A percentile compares a stretch with the other conserved stretches of the same genome.
phyloP scores from a whole-genome alignment of 1,140 invertebrate species.

The Leptinotarsa texana region DNA sequence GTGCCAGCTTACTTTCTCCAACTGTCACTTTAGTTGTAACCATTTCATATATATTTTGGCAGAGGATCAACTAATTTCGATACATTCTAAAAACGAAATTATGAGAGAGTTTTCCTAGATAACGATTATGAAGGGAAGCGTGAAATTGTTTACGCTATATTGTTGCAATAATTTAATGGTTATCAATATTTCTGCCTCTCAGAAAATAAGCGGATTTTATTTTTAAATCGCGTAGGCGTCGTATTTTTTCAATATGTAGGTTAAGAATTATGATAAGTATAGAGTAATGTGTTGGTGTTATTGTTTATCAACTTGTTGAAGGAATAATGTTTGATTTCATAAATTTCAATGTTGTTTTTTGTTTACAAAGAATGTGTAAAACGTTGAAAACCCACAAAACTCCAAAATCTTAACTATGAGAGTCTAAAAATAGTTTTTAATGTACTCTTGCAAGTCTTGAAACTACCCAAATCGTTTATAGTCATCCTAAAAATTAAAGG shows the following conservation, averaged over 20 bases:
- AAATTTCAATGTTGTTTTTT: too few species aligned
- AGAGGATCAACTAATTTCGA: not conserved
- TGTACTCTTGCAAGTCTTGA: too few species aligned
- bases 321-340: too few species aligned
- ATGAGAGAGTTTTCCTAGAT: not conserved
- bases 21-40: not conserved
- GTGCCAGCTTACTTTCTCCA: not conserved
- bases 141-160: not conserved
- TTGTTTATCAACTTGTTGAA: too few species aligned
- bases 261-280: not conserved
- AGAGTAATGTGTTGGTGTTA: not conserved
- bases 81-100: not conserved
- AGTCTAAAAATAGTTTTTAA: too few species aligned
- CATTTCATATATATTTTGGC: not conserved
- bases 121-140: not conserved
- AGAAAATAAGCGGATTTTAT: not conserved
- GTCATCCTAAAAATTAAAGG: too few species aligned
- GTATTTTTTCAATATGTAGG: conserved; percentile 1
- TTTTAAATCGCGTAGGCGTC: not conserved
- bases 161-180: not conserved
- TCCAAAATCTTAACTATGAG: too few species aligned
- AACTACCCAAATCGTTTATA: too few species aligned
- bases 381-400: too few species aligned
- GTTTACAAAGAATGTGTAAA: too few species aligned
- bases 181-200: not conserved